These are phyloP conservation scores for Meda fulgida DNA, from an alignment of 2,797 vertebrate genomes.

Conservation along the genomic window DNA sequence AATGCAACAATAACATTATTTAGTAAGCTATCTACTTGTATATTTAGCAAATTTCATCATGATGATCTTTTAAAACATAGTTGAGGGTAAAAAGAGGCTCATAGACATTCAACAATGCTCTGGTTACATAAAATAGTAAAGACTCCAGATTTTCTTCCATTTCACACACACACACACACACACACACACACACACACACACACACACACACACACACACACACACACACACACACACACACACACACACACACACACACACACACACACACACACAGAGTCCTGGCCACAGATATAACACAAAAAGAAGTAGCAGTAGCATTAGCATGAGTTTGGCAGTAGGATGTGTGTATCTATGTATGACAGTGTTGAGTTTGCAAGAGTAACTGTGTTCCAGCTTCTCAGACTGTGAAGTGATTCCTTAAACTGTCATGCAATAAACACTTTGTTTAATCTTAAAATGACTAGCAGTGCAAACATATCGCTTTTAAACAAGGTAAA, in stretches of 20 bases:
- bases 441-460: conserved; percentile 17
- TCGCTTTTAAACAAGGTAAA: neutral
- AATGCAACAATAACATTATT: conserved; percentile 84
- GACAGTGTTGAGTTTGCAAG: conserved; percentile 21
- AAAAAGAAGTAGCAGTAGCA: conserved; percentile 72
- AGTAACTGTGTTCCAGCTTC: neutral
- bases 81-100: conserved; percentile 66
- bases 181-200: conserved; percentile 62
- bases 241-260: conserved; percentile 65
- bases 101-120: conserved; percentile 78
- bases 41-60: conserved; percentile 56
- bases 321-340: conserved; percentile 72
- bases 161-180: conserved; percentile 62
- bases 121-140: conserved; percentile 74
- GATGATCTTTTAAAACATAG: conserved; percentile 69
- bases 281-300: conserved; percentile 71
- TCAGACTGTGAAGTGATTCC: conserved; percentile 27
- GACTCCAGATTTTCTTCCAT: conserved; percentile 67
- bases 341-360: conserved; percentile 52
- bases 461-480: conserved; percentile 27
- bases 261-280: conserved; percentile 62
- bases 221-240: conserved; percentile 62
- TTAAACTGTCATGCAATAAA: conserved; percentile 38
- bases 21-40: conserved; percentile 66
- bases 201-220: conserved; percentile 64